These are phyloP conservation scores for Muscidifurax raptorellus DNA, from an alignment of 1,140 invertebrate species.

Conservation along the genomic window DNA sequence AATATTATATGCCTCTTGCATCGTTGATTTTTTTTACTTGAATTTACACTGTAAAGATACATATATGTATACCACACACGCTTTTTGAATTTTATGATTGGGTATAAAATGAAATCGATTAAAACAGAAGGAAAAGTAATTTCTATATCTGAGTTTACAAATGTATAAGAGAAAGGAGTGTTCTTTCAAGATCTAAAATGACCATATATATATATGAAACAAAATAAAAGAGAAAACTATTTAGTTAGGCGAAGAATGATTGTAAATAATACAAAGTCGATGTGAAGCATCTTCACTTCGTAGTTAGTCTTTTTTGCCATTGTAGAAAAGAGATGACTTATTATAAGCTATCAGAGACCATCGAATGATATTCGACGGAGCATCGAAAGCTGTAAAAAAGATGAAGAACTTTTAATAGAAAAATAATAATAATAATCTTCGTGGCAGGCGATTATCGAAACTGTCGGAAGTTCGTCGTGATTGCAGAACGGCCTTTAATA, in stretches of 20 bases:
- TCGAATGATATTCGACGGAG: slow-evolving; percentile 38
- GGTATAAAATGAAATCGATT: neutral
- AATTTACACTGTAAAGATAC: neutral
- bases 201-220: neutral
- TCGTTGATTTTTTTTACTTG: slow-evolving; percentile 21
- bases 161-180: neutral
- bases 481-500: slow-evolving; percentile 43
- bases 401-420: slow-evolving; percentile 11
- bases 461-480: slow-evolving; percentile 16
- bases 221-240: slow-evolving; percentile 8
- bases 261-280: slow-evolving; percentile 35
- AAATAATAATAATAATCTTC: slow-evolving; percentile 1
- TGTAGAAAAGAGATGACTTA: slow-evolving; percentile 11
- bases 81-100: slow-evolving; percentile 23
- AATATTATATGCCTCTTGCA: neutral
- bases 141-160: slow-evolving; percentile 17
- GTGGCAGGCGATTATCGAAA: slow-evolving; percentile 14
- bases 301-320: slow-evolving; percentile 11
- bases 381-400: slow-evolving; percentile 38
- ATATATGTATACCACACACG: neutral
- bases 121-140: neutral
- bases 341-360: slow-evolving; percentile 25
- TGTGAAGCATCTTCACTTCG: slow-evolving; percentile 12
- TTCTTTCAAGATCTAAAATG: slow-evolving; percentile 43
- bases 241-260: slow-evolving; percentile 35